Evolutionary conservation across 2,888 invertebrate species (phyloP).

Genomic region (Stictocephala bisonia): DNA sequence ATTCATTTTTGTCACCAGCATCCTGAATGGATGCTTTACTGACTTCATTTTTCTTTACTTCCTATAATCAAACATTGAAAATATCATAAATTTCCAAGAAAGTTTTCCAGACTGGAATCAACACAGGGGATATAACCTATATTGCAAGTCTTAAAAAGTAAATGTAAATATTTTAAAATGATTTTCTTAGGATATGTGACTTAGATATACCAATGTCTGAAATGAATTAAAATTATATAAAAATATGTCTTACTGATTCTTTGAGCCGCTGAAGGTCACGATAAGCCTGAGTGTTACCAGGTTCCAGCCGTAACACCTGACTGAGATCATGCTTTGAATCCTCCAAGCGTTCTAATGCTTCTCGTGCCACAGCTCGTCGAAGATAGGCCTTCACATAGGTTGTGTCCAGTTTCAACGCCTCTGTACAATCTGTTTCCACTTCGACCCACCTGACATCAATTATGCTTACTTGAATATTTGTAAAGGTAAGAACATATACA

Average conservation of each 20-base stretch:
- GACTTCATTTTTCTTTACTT: no score
- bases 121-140: no score
- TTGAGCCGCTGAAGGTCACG: slow-evolving; percentile 70
- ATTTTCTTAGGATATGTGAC: no score
- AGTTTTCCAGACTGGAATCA: no score
- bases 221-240: no score
- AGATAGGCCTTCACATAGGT: slow-evolving; percentile 87
- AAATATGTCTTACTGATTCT: slow-evolving; percentile 37
- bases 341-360: slow-evolving; percentile 75
- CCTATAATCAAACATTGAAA: no score
- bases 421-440: slow-evolving; percentile 84
- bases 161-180: no score
- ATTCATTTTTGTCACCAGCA: background rate
- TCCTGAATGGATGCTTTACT: background rate
- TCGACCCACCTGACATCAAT: slow-evolving; percentile 69
- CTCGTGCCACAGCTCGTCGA: slow-evolving; percentile 81
- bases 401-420: slow-evolving; percentile 81
- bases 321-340: slow-evolving; percentile 79
- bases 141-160: no score
- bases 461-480: no score
- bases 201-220: no score
- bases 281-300: slow-evolving; percentile 78
- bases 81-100: no score
- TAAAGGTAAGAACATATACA: no score
- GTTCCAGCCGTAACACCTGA: slow-evolving; percentile 79